A percentile compares a stretch with the other conserved stretches of the same genome.
Conservation (phyloP, 2,888 invertebrate genomes). For the Sesia apiformis region DNA sequence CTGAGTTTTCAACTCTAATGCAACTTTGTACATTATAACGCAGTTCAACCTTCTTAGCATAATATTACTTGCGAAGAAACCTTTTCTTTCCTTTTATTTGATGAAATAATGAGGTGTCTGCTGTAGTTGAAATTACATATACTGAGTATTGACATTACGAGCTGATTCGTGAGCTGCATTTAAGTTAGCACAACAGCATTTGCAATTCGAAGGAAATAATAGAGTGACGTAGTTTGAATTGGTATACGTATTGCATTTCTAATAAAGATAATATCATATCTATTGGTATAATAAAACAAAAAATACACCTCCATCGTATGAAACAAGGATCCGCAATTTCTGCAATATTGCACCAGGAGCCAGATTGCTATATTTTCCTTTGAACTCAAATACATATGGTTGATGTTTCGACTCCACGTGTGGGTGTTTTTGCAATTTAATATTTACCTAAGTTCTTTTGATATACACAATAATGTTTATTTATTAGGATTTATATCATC, state of each 20-base stretch:
- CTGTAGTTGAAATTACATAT: too few species aligned
- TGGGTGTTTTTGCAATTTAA: neutral
- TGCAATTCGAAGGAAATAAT: too few species aligned
- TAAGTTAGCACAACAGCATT: too few species aligned
- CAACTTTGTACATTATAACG: neutral
- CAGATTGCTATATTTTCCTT: slow-evolving; percentile 43
- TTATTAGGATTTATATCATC: neutral
- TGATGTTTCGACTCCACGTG: slow-evolving; percentile 22
- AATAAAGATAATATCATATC: too few species aligned
- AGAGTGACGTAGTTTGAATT: too few species aligned
- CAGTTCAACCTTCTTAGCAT: neutral
- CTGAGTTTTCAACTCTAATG: neutral
- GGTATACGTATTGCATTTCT: too few species aligned
- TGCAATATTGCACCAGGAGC: slow-evolving; percentile 30
- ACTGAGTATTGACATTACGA: too few species aligned
- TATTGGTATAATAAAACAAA: neutral
- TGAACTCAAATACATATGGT: slow-evolving; percentile 34
- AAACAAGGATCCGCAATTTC: slow-evolving; percentile 15
- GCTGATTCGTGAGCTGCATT: too few species aligned
- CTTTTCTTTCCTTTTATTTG: neutral
- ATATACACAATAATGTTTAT: neutral
- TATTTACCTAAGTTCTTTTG: neutral
- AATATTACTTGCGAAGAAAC: neutral
- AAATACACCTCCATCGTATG: neutral
- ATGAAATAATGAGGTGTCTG: neutral